phyloP scores from a whole-genome alignment of 2,888 invertebrate genomes.

The Clostera curtula region DNA sequence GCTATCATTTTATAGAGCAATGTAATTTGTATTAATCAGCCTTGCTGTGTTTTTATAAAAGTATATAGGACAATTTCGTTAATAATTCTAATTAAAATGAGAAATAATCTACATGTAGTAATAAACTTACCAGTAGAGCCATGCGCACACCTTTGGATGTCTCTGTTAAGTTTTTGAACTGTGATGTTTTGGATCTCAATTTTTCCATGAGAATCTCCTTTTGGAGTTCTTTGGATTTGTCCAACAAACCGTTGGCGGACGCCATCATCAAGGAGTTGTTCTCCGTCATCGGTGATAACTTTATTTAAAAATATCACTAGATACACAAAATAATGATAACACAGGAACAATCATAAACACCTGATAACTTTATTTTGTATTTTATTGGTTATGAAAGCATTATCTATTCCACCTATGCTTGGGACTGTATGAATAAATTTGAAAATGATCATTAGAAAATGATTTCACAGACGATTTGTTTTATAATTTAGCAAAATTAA shows the following conservation, averaged over 20 bases:
- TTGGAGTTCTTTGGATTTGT: conserved; percentile 75
- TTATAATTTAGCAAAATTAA: conserved; percentile 15
- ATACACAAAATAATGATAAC: conserved; percentile 31
- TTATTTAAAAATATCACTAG: conserved; percentile 20
- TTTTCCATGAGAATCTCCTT: conserved; percentile 94
- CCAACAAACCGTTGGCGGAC: conserved; percentile 43
- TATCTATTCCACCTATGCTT: conserved; percentile 7
- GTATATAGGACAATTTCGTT: too few relatives aligned
- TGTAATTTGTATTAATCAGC: too few relatives aligned
- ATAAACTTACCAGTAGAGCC: conserved; percentile 82
- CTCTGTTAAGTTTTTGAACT: conserved; percentile 88
- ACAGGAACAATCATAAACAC: conserved; percentile 34
- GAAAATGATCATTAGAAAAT: conserved; percentile 9
- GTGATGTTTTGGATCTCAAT: conserved; percentile 87
- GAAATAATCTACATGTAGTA: conserved; percentile 2
- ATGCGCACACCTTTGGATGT: conserved; percentile 91
- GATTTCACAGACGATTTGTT: conserved; percentile 11
- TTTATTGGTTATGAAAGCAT: conserved; percentile 14
- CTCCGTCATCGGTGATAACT: conserved; percentile 47
- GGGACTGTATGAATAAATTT: conserved; percentile 9
- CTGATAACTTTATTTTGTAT: conserved; percentile 24
- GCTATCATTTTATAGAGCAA: too few relatives aligned
- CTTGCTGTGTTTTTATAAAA: too few relatives aligned
- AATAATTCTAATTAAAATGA: too few relatives aligned
- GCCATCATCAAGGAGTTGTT: conserved; percentile 46